A percentile compares a stretch with the other conserved stretches of the same genome.
Conservation (phyloP, 2,888 invertebrate species). For the Cryptocheilus praepositus region DNA sequence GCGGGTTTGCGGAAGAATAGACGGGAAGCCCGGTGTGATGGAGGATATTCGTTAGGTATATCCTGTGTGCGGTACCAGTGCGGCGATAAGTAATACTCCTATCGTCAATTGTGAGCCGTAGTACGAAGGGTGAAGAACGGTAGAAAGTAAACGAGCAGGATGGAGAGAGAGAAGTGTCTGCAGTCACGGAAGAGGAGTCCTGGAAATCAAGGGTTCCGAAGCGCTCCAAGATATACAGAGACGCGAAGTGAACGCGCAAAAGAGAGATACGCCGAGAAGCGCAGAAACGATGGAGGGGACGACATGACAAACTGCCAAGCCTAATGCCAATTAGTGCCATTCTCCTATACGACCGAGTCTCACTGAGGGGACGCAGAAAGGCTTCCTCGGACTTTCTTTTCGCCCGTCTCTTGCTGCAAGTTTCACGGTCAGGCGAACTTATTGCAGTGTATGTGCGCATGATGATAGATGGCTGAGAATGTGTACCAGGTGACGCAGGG, state of each 20-base stretch:
- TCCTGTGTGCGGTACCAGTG: conserved; percentile 28
- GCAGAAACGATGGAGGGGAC: conserved; percentile 29
- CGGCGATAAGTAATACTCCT: conserved; percentile 46
- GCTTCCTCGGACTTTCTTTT: conserved; percentile 49
- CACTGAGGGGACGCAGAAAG: conserved; percentile 44
- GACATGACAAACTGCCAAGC: conserved; percentile 72
- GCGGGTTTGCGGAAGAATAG: conserved; percentile 16
- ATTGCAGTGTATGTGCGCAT: conserved; percentile 28
- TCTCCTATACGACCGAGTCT: conserved; percentile 61
- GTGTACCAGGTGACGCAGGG: too few species aligned
- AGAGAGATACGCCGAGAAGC: conserved; percentile 15
- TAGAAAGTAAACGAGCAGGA: conserved; percentile 2
- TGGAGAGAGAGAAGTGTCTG: conserved; percentile 33
- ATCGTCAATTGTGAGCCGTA: conserved; percentile 30
- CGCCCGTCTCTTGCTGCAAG: conserved; percentile 35
- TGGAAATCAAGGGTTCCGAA: conserved; percentile 35
- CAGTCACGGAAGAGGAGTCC: conserved; percentile 46
- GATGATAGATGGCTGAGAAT: too few species aligned
- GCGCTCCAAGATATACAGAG: not conserved
- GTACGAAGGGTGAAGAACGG: conserved; percentile 3
- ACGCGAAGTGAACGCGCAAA: conserved; percentile 25
- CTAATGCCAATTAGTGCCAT: conserved; percentile 75
- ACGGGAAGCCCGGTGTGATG: conserved; percentile 19
- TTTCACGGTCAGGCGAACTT: conserved; percentile 51
- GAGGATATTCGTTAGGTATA: conserved; percentile 42